A percentile compares a stretch with the other conserved stretches of the same genome.
phyloP scores from a whole-genome alignment of 2,888 invertebrate species.

The Allacma fusca region DNA sequence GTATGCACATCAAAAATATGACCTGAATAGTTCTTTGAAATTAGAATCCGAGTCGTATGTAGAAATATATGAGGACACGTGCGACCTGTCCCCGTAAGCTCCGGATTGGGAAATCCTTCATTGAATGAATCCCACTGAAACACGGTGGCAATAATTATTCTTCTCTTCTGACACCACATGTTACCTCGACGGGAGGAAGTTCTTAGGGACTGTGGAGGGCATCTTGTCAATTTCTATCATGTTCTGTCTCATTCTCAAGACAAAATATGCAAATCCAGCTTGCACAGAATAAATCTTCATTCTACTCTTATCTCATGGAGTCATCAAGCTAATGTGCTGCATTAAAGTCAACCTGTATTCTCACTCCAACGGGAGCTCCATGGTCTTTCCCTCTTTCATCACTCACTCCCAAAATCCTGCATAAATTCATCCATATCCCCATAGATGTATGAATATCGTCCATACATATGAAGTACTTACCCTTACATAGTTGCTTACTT shows the following conservation, averaged over 20 bases:
- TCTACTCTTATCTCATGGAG: slow-evolving; percentile 42
- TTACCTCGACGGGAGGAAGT: slow-evolving; percentile 18
- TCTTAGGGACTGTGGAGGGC: neutral
- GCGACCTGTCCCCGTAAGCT: no score
- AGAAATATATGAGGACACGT: no score
- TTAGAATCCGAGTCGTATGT: no score
- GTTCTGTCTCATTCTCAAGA: slow-evolving; percentile 46
- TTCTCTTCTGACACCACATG: slow-evolving; percentile 48
- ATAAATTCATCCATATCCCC: neutral
- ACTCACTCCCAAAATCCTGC: neutral
- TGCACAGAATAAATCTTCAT: slow-evolving; percentile 51
- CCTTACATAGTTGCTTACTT: neutral
- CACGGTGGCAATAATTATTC: slow-evolving; percentile 46
- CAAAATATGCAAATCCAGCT: slow-evolving; percentile 50
- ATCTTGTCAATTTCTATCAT: slow-evolving; percentile 51
- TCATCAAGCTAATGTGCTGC: slow-evolving; percentile 50
- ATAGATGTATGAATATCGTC: neutral
- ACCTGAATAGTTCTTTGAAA: no score
- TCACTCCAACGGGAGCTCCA: neutral
- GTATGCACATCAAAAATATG: no score
- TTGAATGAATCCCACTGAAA: slow-evolving; percentile 29
- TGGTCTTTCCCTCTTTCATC: neutral
- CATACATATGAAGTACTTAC: neutral
- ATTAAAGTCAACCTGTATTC: slow-evolving; percentile 26
- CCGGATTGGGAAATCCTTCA: neutral